Base-by-base conservation (phyloP, 2,113 vertebrate species). In the Chascanopsetta lugubris region DNA sequence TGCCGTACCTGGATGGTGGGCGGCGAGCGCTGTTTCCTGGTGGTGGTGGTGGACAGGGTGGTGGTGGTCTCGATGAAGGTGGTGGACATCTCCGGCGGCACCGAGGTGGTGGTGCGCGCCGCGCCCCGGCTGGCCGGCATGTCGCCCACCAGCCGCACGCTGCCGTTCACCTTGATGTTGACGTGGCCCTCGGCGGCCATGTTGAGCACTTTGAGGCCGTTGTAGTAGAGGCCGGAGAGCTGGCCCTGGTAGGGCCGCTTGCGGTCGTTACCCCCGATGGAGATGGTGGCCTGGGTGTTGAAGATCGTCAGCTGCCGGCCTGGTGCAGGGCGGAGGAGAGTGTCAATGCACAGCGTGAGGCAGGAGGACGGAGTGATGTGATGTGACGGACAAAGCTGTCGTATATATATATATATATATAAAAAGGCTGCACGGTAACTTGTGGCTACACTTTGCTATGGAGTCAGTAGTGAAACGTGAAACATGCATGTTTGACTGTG, bases 231-330 rank as follows among this genome's bases (percentile, higher is more conserved):
- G 66, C 97, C 97, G 34, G 97, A 98, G 63, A 99, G 95, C 83
- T 99, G 97, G 69, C 97, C 97, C 94, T 99, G 97, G 89, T 97
- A 99, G 71, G 95, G 97, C 40, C 96, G 94, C 81, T 95, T 95
- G 85, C 94, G 93, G 92, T 98, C 94, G 59, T 94, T 98, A 36
- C 97, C 97, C 5, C 97, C 97, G 38, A 99, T 96, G 83, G 97
- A 95, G 91, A 99, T 99, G 72, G 95, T 95, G 58, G 97, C 97
- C 91, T 99, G 97, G 88, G 96, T 99, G 94, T 99, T 99, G 95
- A 99, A 99, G 94, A 99, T 98, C 75, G 97, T 99, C 91, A 99
- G 90, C 93, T 98, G 97, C 63, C 97, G 97, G 86, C 97, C 97
- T 94, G 88, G 40, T 5, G 27, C 18, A 17, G 56, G 72, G 32